Evolutionary conservation across 2,797 vertebrate genomes (phyloP).

Genomic region (Leuciscus waleckii): DNA sequence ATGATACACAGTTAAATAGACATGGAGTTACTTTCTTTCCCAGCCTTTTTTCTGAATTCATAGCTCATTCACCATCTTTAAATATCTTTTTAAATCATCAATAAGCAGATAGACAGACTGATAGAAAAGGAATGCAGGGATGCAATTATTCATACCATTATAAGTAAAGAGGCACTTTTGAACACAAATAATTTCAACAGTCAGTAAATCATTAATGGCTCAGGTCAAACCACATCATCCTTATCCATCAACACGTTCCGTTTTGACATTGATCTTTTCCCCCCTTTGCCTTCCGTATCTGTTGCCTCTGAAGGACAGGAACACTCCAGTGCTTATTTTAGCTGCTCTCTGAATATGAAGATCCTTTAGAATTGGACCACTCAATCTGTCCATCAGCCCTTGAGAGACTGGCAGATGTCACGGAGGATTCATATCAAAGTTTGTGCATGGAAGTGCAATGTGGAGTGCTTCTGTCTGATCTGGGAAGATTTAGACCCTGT

Average conservation of each 20-base stretch:
- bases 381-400: constrained; percentile 58
- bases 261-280: constrained; percentile 39
- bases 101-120: not conserved
- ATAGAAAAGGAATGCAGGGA: not conserved
- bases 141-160: constrained; percentile 25
- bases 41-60: not conserved
- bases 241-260: constrained; percentile 31
- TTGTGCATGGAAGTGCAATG: constrained; percentile 6
- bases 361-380: constrained; percentile 12
- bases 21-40: not conserved
- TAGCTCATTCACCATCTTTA: not conserved
- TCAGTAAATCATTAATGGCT: constrained; percentile 31
- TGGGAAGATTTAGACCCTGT: constrained; percentile 40
- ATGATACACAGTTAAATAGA: not conserved
- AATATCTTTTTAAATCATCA: not conserved
- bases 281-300: constrained; percentile 16
- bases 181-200: constrained; percentile 18
- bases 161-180: not conserved
- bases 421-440: constrained; percentile 65
- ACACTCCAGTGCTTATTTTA: constrained; percentile 40
- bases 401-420: constrained; percentile 62
- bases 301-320: constrained; percentile 37
- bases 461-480: constrained; percentile 13
- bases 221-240: constrained; percentile 29
- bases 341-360: constrained; percentile 32